Evolutionary conservation across 2,113 vertebrate genomes (phyloP).

Genomic region (Perca flavescens): DNA sequence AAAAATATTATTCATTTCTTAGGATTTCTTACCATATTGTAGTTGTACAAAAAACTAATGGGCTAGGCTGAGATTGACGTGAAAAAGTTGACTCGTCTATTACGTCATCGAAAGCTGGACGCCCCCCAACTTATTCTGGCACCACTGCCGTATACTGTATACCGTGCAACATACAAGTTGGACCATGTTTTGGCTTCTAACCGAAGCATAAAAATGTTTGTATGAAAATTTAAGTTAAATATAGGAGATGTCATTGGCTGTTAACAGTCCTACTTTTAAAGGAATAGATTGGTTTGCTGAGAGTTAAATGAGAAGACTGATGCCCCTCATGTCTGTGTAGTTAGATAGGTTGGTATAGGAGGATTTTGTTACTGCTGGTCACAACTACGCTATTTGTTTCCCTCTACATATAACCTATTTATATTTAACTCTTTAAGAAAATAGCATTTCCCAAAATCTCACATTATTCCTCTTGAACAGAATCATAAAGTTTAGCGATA

Average conservation of each 20-base stretch:
- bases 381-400: background rate
- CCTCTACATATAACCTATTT: background rate
- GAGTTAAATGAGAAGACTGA: no score
- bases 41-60: no score
- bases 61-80: background rate
- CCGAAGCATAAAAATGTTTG: background rate
- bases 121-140: background rate
- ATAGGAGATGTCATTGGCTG: background rate
- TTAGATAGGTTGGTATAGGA: background rate
- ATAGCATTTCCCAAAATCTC: no score
- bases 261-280: background rate
- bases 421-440: no score
- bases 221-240: background rate
- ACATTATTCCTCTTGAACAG: background rate
- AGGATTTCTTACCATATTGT: no score
- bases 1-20: no score
- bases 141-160: background rate
- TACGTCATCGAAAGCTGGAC: background rate
- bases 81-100: background rate
- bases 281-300: background rate
- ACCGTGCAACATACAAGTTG: background rate
- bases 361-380: background rate
- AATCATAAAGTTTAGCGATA: no score
- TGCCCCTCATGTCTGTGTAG: no score
- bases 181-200: background rate